Evolutionary conservation across 2,113 vertebrate genomes (phyloP).

Genomic region (Chelonoidis abingdonii): DNA sequence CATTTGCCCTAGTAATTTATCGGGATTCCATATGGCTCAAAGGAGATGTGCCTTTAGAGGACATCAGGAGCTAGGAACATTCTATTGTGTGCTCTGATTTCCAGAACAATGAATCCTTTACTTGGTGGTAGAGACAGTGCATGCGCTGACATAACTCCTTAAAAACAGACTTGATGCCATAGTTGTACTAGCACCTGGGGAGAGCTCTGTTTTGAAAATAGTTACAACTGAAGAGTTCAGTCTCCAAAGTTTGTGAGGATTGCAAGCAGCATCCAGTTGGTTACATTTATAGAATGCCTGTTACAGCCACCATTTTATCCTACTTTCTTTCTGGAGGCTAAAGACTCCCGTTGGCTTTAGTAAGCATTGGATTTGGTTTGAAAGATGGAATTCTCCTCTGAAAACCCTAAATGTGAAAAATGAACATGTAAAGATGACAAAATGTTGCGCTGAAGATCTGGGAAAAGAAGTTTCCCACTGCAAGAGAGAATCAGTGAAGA

Average conservation of each 20-base stretch:
- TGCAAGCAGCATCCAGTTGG: not conserved
- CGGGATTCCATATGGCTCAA: not conserved
- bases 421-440: not conserved
- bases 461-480: not conserved
- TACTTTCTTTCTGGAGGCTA: not conserved
- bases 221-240: not conserved
- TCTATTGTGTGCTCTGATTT: not conserved
- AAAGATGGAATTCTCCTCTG: not conserved
- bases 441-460: not conserved
- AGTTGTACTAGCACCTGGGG: not conserved
- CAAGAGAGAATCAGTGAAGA: not conserved
- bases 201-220: not conserved
- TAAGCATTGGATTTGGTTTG: not conserved
- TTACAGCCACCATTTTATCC: not conserved
- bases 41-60: not conserved
- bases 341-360: rapidly evolving
- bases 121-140: not conserved
- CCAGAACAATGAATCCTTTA: not conserved
- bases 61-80: not conserved
- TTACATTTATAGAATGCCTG: not conserved
- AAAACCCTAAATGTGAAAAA: not conserved
- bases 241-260: not conserved
- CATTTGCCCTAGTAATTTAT: not conserved
- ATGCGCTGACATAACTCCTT: not conserved
- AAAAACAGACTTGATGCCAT: not conserved